phyloP scores from a whole-genome alignment of 2,888 invertebrate genomes.

The Cephonodes hylas region DNA sequence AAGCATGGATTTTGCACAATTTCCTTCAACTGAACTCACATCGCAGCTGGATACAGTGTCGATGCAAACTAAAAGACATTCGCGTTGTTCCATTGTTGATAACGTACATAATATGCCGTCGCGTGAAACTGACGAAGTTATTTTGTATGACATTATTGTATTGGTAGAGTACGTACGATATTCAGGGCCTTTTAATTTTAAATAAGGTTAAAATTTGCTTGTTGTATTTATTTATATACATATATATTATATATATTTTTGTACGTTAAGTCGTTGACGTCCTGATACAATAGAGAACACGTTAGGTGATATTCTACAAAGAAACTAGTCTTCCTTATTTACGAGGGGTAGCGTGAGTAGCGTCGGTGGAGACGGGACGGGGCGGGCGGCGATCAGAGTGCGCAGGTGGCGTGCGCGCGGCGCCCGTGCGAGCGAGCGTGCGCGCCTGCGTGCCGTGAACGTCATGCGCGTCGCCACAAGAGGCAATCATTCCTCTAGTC shows the following conservation, averaged over 20 bases:
- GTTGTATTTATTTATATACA: conserved; percentile 73
- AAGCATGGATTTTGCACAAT: conserved; percentile 36
- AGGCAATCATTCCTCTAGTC: conserved; percentile 80
- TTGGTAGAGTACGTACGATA: conserved; percentile 71
- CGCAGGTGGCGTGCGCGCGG: neutral
- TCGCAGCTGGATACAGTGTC: conserved; percentile 23
- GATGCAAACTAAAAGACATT: conserved; percentile 66
- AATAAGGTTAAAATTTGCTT: conserved; percentile 71
- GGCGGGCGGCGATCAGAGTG: conserved; percentile 26
- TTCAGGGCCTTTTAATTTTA: conserved; percentile 74
- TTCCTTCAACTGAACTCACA: conserved; percentile 32
- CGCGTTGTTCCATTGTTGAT: conserved; percentile 51
- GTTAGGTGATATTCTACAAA: conserved; percentile 77
- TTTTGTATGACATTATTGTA: conserved; percentile 42
- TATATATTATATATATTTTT: conserved; percentile 73
- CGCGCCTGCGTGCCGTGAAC: neutral
- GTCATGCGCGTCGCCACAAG: conserved; percentile 55
- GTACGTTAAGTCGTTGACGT: conserved; percentile 64
- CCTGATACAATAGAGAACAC: conserved; percentile 65
- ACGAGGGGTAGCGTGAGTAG: conserved; percentile 42
- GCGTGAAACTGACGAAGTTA: conserved; percentile 45
- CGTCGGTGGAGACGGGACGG: conserved; percentile 38
- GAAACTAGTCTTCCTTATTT: conserved; percentile 79
- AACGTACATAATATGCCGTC: conserved; percentile 36
- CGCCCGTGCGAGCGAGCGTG: neutral